Base-by-base conservation (phyloP, 2,888 invertebrate genomes). In the Drosophila sordidula region DNA sequence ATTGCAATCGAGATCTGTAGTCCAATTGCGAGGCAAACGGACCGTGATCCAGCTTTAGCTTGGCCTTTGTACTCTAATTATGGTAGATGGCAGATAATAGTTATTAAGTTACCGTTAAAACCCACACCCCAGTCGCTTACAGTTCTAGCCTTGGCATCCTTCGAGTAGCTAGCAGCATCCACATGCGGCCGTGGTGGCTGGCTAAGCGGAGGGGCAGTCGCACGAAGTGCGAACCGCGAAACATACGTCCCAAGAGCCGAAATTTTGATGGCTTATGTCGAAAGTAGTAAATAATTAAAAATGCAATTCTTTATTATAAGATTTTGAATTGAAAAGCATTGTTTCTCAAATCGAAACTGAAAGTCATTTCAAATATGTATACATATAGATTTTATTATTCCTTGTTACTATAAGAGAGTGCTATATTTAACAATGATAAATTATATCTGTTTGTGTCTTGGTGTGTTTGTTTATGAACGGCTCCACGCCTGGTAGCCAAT, bases 1-100 rank as follows among this genome's bases (percentile, higher is more conserved):
- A 98, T 92, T 99, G 97, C 81, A 99, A 94, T 34, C 95, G 95
- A 92, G 98, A 97, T 92, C 98, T 96, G 92, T 99, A 98, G 89
- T 99, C 98, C 89, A 99, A 93, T 66, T 97, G 95, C 0, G 96
- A 93, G 12, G 41, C 16, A 25, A 75, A 87, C 0, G 81, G 81
- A 0, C 87, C 87, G 1, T 63, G 58, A 50, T 87, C 81, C 25
- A 66, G 8, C 6, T 6, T 38, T 3, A 47, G 11, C 8, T 34
- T 11, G 1, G 18, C 11, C 2, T 25, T 14, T 4, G 44, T 3
- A 22, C 45, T 9, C 49, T 55, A 8, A 6, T 18, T 18, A 38
- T 3, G 12, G 9, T 45, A 14, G 18, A 18, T 18, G 18, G 18
- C 14, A 2, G 16, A 12, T 8, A 0, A 12, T 3, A 14, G 9